Base-by-base conservation (phyloP, 1,140 invertebrate species). In the Teleopsis dalmanni region DNA sequence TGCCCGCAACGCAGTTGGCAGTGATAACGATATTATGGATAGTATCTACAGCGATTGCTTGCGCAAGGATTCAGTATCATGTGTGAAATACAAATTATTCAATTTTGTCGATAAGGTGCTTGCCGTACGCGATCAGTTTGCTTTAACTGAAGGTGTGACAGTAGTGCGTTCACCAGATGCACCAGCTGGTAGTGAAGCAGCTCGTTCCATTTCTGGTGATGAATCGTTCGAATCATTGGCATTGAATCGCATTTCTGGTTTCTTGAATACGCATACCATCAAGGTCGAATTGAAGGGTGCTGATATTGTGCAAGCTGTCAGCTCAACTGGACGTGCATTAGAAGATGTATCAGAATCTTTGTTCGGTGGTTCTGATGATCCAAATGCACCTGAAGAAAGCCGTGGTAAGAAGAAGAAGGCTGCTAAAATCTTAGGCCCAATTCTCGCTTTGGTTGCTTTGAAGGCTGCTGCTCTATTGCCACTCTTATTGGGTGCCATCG, bases 271-370 rank as follows among this genome's bases (percentile, higher is more conserved):
- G 0, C 87, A 88, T 71, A 82, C 85, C 18, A 73, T 91, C 42
- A 85, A 87, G 62, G 79, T 91, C n/a, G 85, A 91, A 71, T 74
- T 91, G 36, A 88, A 88, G 70, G 87, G 87, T 21, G 79, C 78
- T 44, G 87, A 91, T 58, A 83, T 89, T n/a, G 76, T 88, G 3
- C 84, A 83, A 47, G 81, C 84, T 2, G 83, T 88, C 22, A 80
- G 81, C 41, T 83, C 82, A 23, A 82, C 81, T n/a, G 87, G 85
- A 9, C 78, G 86, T 33, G 84, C 84, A 36, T 72, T 89, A 21
- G 81, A 83, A 57, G 85, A 88, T 56, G 78, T 78, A 36, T 80
- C 80, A 50, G 80, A 86, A 42, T 77, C 76, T 27, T 71, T 82
- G 19, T 73, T 76, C 48, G 79, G 78, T 49, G 73, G 75, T 36